phyloP scores from a whole-genome alignment of 2,888 invertebrate genomes.

The Muschampia staudingeri region DNA sequence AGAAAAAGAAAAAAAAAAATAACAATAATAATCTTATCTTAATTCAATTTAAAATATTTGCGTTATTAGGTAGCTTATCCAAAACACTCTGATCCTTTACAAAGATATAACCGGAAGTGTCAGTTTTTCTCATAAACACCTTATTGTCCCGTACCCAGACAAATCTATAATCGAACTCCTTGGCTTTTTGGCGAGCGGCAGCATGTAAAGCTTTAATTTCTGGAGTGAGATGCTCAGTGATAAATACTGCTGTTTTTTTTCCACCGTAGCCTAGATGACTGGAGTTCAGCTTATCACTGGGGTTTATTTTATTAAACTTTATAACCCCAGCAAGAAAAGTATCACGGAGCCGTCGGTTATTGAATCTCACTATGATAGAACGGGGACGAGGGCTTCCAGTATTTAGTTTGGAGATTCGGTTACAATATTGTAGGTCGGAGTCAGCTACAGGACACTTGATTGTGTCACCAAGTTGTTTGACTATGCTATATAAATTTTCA shows the following conservation, averaged over 20 bases:
- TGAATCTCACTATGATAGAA: constrained; percentile 6
- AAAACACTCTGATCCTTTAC: not conserved
- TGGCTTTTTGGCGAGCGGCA: not conserved
- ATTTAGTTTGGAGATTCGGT: constrained; percentile 4
- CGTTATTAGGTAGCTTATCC: not conserved
- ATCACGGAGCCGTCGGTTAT: not conserved
- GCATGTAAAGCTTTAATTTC: constrained; percentile 1
- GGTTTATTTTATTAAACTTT: not conserved
- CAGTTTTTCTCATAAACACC: not conserved
- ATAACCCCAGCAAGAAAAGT: not conserved
- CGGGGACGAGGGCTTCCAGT: not conserved
- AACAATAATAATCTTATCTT: too few species aligned
- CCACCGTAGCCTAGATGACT: not conserved
- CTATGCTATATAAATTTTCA: not conserved
- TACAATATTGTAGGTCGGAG: not conserved
- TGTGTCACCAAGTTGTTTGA: not conserved
- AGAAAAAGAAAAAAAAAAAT: not conserved
- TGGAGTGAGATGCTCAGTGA: not conserved
- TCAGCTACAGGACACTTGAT: not conserved
- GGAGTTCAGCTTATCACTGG: not conserved
- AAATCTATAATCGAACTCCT: not conserved
- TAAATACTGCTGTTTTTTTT: not conserved
- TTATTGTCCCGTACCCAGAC: not conserved
- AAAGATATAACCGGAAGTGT: not conserved
- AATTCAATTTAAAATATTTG: too few species aligned